Conservation (phyloP, 2,888 invertebrate genomes). For the Latrodectus elegans region DNA sequence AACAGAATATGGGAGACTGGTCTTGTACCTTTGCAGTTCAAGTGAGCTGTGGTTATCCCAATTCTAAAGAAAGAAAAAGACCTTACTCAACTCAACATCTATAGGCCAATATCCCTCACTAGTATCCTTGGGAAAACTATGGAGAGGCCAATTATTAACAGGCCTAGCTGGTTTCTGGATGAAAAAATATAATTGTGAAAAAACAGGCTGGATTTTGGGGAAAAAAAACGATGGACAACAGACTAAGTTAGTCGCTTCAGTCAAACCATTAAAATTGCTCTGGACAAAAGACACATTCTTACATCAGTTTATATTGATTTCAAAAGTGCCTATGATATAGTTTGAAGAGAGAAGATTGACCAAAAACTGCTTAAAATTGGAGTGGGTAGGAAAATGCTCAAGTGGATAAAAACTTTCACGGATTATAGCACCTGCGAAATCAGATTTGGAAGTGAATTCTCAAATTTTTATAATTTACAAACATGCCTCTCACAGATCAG, state of each 20-base stretch:
- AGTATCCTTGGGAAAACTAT: neutral
- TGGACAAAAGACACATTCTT: no score
- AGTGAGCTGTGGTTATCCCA: conserved; percentile 6
- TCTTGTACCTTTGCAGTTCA: neutral
- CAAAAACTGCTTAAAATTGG: no score
- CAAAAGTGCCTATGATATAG: no score
- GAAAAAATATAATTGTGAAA: neutral
- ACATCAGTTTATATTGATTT: no score
- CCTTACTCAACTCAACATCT: neutral
- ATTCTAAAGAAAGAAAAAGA: conserved; percentile 15
- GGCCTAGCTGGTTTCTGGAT: neutral
- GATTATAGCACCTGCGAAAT: no score
- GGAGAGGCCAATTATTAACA: neutral
- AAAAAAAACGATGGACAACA: neutral
- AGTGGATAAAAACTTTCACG: no score
- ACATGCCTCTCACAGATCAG: no score
- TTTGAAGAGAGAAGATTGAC: no score
- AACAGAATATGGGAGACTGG: conserved; percentile 16
- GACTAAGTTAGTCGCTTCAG: neutral
- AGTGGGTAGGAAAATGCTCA: no score
- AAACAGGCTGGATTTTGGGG: neutral
- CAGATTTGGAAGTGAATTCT: no score
- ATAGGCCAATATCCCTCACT: neutral
- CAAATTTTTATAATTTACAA: no score
- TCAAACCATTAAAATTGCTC: neutral